phyloP scores from a whole-genome alignment of 2,888 invertebrate genomes.

The Loripinus fragilis region DNA sequence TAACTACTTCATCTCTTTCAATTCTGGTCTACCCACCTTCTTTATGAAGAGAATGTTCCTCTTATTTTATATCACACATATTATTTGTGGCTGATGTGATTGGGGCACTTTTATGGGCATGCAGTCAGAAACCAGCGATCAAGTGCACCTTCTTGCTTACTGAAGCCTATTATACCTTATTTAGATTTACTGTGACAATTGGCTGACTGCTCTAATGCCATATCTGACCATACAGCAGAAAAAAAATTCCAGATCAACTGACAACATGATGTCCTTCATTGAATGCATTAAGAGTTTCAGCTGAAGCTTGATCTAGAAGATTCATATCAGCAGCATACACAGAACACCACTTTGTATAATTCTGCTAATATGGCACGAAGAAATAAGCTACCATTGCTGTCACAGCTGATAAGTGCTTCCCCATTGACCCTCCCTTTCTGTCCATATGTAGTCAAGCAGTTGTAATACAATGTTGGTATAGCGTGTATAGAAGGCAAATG shows the following conservation, averaged over 20 bases:
- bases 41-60: neutral
- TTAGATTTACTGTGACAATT: neutral
- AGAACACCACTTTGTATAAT: conserved; percentile 3
- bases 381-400: conserved; percentile 1
- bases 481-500: conserved; percentile 3
- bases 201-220: no score
- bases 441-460: neutral
- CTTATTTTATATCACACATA: no score
- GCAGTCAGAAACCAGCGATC: conserved; percentile 4
- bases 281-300: conserved; percentile 2
- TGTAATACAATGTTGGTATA: neutral
- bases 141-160: neutral
- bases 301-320: neutral
- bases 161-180: conserved; percentile 1
- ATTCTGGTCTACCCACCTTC: neutral
- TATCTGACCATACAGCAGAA: neutral
- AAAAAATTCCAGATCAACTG: neutral
- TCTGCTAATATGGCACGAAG: conserved; percentile 1
- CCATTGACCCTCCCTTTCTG: conserved; percentile 11
- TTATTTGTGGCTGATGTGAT: no score
- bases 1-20: neutral
- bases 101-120: conserved; percentile 2
- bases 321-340: no score
- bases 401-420: no score
- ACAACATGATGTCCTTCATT: conserved; percentile 10